A percentile compares a stretch with the other conserved stretches of the same genome.
Evolutionary conservation across 1,140 invertebrate genomes (phyloP).

Genomic region (Parasteatoda tepidariorum): DNA sequence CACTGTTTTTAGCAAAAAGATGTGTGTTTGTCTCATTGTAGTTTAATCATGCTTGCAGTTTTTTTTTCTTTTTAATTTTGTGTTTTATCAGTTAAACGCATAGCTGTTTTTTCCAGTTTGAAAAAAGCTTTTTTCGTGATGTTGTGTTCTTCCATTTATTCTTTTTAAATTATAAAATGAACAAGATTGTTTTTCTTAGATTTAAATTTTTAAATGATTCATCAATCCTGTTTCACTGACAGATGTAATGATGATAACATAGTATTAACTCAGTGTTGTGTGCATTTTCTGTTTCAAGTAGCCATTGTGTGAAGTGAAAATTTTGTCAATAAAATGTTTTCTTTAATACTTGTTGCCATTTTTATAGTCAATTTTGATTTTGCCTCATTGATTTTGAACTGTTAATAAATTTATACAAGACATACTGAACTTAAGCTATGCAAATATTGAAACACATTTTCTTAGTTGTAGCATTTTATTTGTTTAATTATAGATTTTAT

Average conservation of each 20-base stretch:
- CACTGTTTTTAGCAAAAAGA: conserved; percentile 26
- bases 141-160: neutral
- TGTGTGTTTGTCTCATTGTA: conserved; percentile 45
- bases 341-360: conserved; percentile 10
- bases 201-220: neutral
- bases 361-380: too few species aligned
- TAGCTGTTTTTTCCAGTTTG: neutral
- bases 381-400: too few species aligned
- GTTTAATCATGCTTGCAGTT: conserved; percentile 47
- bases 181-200: neutral
- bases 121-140: neutral
- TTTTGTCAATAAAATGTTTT: conserved; percentile 55
- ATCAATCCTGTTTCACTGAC: conserved; percentile 17
- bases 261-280: conserved; percentile 51
- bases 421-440: too few species aligned
- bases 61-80: conserved; percentile 39
- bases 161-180: neutral
- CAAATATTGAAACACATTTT: too few species aligned
- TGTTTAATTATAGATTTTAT: too few species aligned
- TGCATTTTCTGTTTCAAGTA: conserved; percentile 54
- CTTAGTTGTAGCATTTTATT: too few species aligned
- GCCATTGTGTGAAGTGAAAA: conserved; percentile 49
- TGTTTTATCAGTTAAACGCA: too few species aligned
- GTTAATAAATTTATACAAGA: too few species aligned
- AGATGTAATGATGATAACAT: conserved; percentile 29